Base-by-base conservation (phyloP, 2,113 vertebrate species). In the Oryzias javanicus region DNA sequence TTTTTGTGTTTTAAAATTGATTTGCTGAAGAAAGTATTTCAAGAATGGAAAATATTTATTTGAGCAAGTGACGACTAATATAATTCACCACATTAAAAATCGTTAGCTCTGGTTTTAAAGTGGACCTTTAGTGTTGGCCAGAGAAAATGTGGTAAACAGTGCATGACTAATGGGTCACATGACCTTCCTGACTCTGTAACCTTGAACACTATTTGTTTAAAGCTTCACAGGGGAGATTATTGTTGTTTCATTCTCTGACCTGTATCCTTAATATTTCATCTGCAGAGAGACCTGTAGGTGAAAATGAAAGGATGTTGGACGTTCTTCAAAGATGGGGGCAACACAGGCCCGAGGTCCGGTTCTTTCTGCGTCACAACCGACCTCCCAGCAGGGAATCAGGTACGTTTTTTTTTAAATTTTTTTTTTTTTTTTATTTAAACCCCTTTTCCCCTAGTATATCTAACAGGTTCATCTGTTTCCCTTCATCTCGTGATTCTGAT, bases 301-400 rank as follows among this genome's bases (percentile, higher is more conserved):
- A 96, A 1, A 92, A 86, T 0, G 97, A 99, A 61, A 92, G 93
- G 57, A 96, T 99, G 94, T 83, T 96, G 79, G 96, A 99, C 51
- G 54, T 98, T 45, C 88, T 99, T 78, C 95, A 98, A 54, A 88
- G 93, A 51, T 94, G 94, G 88, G 95, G 95, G 8, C 89, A 91
- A 64, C 94, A 95, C 88, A 89, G 92, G 71, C 79, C 76, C 0
- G 97, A 99, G 68, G 96, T 97, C 69, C 93, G 92, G 2, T 99
- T 99, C 89, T 98, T 96, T 49, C 90, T 99, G 56, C 94, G 97
- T 4, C 96, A 98, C 0, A 94, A 96, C 1, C 89, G 89, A 15
- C 76, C 92, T 1, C 92, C 94, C 1, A 80, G 80, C 78, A 81
- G 92, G 53, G 94, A 95, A 55, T 65, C 89, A 6, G 95, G 97